Conservation (phyloP, 2,888 invertebrate species). For the Cecidostiba fungosa region DNA sequence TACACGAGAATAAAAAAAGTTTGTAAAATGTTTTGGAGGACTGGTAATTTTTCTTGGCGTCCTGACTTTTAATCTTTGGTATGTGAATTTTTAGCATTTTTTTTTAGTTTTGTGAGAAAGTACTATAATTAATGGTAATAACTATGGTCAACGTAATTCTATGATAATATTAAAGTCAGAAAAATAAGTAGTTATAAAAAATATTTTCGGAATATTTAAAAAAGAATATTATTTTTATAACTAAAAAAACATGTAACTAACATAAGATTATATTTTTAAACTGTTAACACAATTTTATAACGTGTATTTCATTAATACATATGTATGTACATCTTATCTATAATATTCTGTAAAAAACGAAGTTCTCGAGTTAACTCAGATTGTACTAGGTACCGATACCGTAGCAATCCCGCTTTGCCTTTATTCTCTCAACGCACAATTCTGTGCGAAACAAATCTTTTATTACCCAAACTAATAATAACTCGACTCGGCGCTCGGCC, state of each 20-base stretch:
- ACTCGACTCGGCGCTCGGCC: background rate
- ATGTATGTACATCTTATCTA: background rate
- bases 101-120: background rate
- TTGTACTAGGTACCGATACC: background rate
- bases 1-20: background rate
- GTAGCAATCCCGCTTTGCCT: background rate
- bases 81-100: background rate
- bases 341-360: background rate
- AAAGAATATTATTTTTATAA: background rate
- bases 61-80: constrained; percentile 1
- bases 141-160: no score
- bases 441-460: background rate
- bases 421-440: background rate
- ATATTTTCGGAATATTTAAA: background rate
- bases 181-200: background rate
- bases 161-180: no score
- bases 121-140: no score
- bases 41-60: background rate
- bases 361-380: background rate
- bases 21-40: constrained; percentile 8
- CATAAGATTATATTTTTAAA: background rate
- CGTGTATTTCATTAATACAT: background rate
- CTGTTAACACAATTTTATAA: background rate
- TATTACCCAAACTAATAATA: background rate
- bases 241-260: background rate